Evolutionary conservation across 2,113 vertebrate species (phyloP).

Genomic region (Ctenodactylus gundi): DNA sequence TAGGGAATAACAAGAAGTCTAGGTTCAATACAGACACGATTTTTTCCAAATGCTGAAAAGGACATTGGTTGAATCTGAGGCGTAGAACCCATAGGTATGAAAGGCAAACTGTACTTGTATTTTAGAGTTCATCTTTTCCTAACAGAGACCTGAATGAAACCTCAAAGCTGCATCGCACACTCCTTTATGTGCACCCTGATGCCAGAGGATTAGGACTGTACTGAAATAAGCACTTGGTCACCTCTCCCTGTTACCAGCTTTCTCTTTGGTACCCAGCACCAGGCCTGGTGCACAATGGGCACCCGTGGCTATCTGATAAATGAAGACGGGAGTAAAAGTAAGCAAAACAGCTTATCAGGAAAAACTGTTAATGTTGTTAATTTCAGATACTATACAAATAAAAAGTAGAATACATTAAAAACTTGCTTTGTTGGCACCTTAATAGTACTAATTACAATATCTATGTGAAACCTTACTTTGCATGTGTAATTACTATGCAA

Average conservation of each 20-base stretch:
- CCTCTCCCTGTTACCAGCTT: neutral
- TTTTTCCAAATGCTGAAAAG: neutral
- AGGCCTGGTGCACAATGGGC: neutral
- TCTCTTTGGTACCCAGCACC: neutral
- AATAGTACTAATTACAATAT: slow-evolving; percentile 60
- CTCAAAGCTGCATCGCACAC: neutral
- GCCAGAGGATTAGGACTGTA: no score
- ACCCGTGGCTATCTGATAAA: neutral
- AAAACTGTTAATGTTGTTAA: slow-evolving; percentile 16
- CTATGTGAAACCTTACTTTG: slow-evolving; percentile 60
- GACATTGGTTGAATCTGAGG: neutral
- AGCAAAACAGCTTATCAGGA: neutral
- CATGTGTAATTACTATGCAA: slow-evolving; percentile 42
- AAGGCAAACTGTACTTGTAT: neutral
- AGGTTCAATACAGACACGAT: neutral
- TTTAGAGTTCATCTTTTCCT: neutral
- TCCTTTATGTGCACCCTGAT: no score
- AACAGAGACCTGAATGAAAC: neutral
- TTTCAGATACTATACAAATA: slow-evolving; percentile 2
- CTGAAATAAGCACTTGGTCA: neutral
- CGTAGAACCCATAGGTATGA: neutral
- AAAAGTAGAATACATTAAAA: slow-evolving; percentile 54
- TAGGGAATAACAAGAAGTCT: neutral
- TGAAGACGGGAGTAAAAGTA: neutral
- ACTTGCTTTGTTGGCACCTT: slow-evolving; percentile 15